These are phyloP conservation scores for Liparis tanakae DNA, from an alignment of 2,797 vertebrate genomes.

Conservation along the genomic window DNA sequence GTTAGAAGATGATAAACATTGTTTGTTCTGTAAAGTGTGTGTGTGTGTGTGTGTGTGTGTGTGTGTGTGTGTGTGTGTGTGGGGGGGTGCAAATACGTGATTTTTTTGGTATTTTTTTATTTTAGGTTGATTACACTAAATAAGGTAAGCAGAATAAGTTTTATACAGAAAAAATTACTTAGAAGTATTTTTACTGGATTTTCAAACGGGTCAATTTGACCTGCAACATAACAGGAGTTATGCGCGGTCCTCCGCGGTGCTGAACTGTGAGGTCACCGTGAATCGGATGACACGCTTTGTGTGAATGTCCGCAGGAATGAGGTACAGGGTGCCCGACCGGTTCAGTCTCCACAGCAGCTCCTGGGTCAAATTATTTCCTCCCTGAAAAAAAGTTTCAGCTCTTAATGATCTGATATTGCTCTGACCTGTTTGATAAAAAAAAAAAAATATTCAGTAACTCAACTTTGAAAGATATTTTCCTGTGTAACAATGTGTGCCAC, in stretches of 20 bases:
- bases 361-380: conserved; percentile 90
- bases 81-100: no score
- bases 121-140: no score
- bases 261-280: conserved; percentile 94
- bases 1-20: no score
- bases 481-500: background rate
- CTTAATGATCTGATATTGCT: background rate
- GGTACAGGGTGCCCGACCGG: conserved; percentile 88
- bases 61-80: no score
- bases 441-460: conserved; percentile 6
- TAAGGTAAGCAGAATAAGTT: no score
- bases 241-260: conserved; percentile 89
- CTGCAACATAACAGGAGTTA: no score
- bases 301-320: conserved; percentile 90
- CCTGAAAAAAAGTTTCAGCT: conserved; percentile 75
- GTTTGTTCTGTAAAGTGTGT: no score
- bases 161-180: no score
- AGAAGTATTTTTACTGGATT: no score
- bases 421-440: conserved; percentile 17
- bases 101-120: no score
- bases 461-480: conserved; percentile 50
- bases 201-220: no score
- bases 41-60: no score
- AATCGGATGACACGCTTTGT: conserved; percentile 94
- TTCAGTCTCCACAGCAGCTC: conserved; percentile 89